Evolutionary conservation across 2,113 vertebrate genomes (phyloP).

Genomic region (Bombycilla garrulus): DNA sequence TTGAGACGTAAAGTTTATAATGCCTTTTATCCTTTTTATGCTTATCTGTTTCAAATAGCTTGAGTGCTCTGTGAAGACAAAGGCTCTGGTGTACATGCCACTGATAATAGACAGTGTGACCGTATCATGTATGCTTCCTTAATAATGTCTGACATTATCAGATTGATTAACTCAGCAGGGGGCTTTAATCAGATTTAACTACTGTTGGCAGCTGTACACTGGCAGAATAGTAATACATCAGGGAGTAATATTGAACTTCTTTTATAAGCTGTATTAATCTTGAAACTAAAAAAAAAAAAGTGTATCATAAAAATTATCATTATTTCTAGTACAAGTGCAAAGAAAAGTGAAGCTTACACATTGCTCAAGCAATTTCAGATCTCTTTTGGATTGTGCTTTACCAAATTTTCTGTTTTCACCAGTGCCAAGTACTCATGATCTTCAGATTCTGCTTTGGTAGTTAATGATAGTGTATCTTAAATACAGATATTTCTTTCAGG

Average conservation of each 20-base stretch:
- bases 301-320: slow-evolving; percentile 14
- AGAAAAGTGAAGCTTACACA: neutral
- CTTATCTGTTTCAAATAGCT: slow-evolving; percentile 51
- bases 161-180: slow-evolving; percentile 74
- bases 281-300: slow-evolving; percentile 46
- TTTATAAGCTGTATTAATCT: slow-evolving; percentile 56
- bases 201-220: slow-evolving; percentile 67
- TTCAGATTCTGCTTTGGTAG: neutral
- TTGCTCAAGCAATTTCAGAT: neutral
- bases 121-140: slow-evolving; percentile 67
- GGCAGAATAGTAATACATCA: slow-evolving; percentile 65
- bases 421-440: neutral
- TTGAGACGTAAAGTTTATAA: slow-evolving; percentile 37
- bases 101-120: slow-evolving; percentile 62
- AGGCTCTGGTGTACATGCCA: slow-evolving; percentile 51
- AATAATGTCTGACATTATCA: slow-evolving; percentile 77
- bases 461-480: slow-evolving; percentile 15
- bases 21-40: slow-evolving; percentile 23
- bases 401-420: neutral
- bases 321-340: slow-evolving; percentile 13
- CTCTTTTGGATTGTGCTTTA: neutral
- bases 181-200: slow-evolving; percentile 75
- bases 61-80: slow-evolving; percentile 59
- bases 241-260: slow-evolving; percentile 63
- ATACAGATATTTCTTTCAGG: neutral